Base-by-base conservation (phyloP, 2,888 invertebrate species). In the Synanthedon vespiformis region DNA sequence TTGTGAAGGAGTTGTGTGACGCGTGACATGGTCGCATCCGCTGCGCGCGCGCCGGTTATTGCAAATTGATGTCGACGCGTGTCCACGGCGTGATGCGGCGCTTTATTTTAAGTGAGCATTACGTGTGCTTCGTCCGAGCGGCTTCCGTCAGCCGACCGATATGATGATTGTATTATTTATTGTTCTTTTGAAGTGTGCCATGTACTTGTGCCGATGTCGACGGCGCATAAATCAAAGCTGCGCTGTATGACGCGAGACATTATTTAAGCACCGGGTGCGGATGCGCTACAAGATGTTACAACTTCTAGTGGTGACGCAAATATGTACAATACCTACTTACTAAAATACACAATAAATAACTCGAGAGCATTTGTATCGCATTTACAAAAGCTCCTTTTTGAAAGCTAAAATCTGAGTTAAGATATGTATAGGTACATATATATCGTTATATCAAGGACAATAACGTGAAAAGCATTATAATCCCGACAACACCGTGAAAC, bases 1-100 rank as follows among this genome's bases (percentile, higher is more conserved):
- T 80, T 78, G 83, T 78, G 82, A 80, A 73, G 75, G 80, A 82
- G 77, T 79, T 72, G 79, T 79, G 66, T 71, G 82, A 80, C 82
- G 67, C 61, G 60, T 70, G 84, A 82, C 83, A 80, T 54, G 77
- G 58, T 52, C 69, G 76, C 78, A 78, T 83, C 83, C 81, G 81
- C 72, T 62, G 73, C 68, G 52, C 48, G 53, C 58, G 59, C 56
- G 55, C 53, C 10, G 56, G 55, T 63, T 66, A 63, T 67, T 65
- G 67, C 67, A 65, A 63, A 65, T 71, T 71, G 70, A 69, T 69
- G 74, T 61, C 64, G 64, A 63, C 67, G 48, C 48, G 48, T 22
- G 48, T 18, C 48, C 48, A 13, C 12, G 18, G 16, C 34, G 27
- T 51, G 44, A 48, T 47, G 51, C n/a, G 22, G 13, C 13, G 49